Evolutionary conservation across 64 coral and sea anemone species (phyloP).

Genomic region (Actinia tenebrosa): DNA sequence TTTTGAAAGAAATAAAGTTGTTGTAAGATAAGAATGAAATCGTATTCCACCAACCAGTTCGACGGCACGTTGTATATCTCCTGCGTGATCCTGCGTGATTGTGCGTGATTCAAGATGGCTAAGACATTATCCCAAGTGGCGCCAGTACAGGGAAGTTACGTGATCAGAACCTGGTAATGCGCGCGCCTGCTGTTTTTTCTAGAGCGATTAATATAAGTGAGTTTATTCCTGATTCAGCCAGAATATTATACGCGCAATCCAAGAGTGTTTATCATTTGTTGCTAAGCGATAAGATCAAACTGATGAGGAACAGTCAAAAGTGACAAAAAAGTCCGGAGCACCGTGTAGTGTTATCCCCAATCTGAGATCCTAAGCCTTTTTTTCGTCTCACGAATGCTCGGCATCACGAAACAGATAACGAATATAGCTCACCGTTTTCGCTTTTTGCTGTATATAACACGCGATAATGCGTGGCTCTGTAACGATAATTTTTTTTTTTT

Average conservation of each 20-base stretch:
- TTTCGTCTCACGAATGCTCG: neutral
- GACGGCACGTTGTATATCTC: neutral
- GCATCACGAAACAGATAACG: conserved; percentile 3
- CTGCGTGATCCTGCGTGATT: neutral
- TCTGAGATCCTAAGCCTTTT: neutral
- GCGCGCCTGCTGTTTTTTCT: neutral
- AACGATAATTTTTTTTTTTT: too few relatives aligned
- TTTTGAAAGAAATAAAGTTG: neutral
- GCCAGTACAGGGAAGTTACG: neutral
- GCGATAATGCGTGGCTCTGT: too few relatives aligned
- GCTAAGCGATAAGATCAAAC: neutral
- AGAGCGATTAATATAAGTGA: neutral
- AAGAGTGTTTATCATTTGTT: neutral
- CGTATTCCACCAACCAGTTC: too few relatives aligned
- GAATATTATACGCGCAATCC: neutral
- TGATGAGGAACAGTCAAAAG: neutral
- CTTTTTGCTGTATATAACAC: neutral
- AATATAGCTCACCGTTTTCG: neutral
- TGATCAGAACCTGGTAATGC: neutral
- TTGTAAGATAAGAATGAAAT: neutral
- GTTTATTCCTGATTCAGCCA: neutral
- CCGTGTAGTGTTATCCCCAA: neutral
- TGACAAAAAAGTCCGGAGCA: neutral
- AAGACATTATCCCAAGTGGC: neutral
- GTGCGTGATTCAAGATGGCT: neutral